These are phyloP conservation scores for Geotrypetes seraphini DNA, from an alignment of 2,797 vertebrate species.

Conservation along the genomic window DNA sequence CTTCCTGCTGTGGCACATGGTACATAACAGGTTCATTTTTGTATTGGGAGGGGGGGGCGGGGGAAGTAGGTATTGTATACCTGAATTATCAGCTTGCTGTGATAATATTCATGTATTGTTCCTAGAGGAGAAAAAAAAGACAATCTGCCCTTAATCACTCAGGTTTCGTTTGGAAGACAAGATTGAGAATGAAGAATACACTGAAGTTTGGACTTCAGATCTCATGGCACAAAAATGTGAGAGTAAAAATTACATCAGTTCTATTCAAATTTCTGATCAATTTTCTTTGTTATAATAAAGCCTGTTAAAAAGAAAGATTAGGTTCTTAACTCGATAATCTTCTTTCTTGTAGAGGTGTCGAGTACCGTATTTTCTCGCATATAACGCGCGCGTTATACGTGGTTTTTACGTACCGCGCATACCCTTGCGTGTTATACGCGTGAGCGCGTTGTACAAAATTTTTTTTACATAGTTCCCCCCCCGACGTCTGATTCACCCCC, in stretches of 20 bases:
- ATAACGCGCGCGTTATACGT: too few relatives aligned
- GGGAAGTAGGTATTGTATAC: constrained; percentile 58
- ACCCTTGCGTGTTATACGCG: too few relatives aligned
- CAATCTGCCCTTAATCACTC: constrained; percentile 50
- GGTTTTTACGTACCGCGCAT: too few relatives aligned
- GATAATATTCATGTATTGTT: constrained; percentile 59
- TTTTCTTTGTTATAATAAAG: too few relatives aligned
- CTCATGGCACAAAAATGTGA: constrained; percentile 38
- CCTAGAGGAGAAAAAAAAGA: constrained; percentile 51
- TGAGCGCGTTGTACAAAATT: too few relatives aligned
- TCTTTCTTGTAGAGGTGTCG: too few relatives aligned
- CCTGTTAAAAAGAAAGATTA: too few relatives aligned
- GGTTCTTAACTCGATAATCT: too few relatives aligned
- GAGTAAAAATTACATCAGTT: constrained; percentile 27
- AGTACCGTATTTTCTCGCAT: too few relatives aligned
- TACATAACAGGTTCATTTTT: constrained; percentile 38
- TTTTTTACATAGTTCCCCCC: too few relatives aligned
- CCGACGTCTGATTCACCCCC: too few relatives aligned
- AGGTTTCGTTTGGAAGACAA: constrained; percentile 33
- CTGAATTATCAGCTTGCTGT: constrained; percentile 63
- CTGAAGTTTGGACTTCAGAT: constrained; percentile 55
- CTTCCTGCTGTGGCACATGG: constrained; percentile 49
- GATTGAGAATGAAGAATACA: constrained; percentile 46
- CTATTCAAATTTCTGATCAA: too few relatives aligned
- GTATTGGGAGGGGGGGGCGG: constrained; percentile 29